Base-by-base conservation (phyloP, 2,113 vertebrate species). In the Cairina moschata region DNA sequence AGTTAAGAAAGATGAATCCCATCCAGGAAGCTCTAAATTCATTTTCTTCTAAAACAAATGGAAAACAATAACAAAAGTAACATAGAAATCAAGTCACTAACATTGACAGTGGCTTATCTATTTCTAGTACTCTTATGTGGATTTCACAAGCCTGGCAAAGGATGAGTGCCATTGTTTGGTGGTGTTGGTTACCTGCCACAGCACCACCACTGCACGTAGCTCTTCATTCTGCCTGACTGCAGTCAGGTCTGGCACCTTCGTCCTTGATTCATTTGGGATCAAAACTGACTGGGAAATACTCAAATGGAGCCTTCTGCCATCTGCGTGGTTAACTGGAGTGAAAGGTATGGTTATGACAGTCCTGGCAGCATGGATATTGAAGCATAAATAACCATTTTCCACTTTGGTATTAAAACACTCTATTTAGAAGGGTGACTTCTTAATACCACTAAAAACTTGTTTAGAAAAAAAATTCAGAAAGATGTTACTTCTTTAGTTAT, bases 151-250 rank as follows among this genome's bases (percentile, higher is more conserved):
- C 23, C n/a, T 34, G 28, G 1, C 4, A 50, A 36, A 25, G 1
- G 6, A 0, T 3, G 13, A 15, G 34, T 23, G 55, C 26, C 5
- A 25, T 42, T 10, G 25, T 14, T 32, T 1, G 1, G 22, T 22
- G 31, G 5, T 6, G 17, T 11, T 26, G 11, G 46, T 9, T 36
- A 34, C 21, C 34, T 75, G 28, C 6, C 20, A 1, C 1, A 28
- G 20, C 23, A 3, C 0, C 4, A 9, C 8, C 2, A 4, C 29
- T 48, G 38, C 17, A 2, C 6, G 18, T 2, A 9, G 14, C 14
- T 66, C 15, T 63, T 1, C 5, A 20, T 59, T 13, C 20, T 38
- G 62, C 50, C 32, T 38, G 22, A 1, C 60, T 2, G 16, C 20
- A 1, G 20, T 16, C 9, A 4, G 8, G 9, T 17, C 21, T 1